Evolutionary conservation across 2,797 vertebrate species (phyloP), one percentile per base, ranked within the genome.

Genomic region (Synanceia verrucosa): DNA sequence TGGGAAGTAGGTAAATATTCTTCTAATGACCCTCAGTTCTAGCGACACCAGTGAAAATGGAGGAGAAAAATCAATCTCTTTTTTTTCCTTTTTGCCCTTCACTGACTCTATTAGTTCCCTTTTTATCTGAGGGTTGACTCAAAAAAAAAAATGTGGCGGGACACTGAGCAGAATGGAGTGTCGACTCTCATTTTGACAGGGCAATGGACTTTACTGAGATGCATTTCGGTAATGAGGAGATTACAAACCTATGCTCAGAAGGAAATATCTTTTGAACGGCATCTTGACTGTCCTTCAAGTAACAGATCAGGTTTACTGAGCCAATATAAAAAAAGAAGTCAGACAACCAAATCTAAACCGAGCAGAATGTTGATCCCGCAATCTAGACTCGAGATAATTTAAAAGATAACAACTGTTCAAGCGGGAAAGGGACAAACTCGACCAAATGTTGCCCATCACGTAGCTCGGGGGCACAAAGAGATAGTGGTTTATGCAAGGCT

Each of bases 1-100:
- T 79, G 72, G 91, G 92, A 93, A 94, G 91, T 93, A 91, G 90
- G 94, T 93, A 93, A 94, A 95, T 95, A 94, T 94, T 92, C 90
- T 91, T 89, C 90, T 94, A 93, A 94, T 93, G 94, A 92, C 94
- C 88, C 86, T 83, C 67, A 75, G 62, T 91, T 90, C 84, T 91
- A 82, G 92, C 52, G 75, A 90, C 84, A 88, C 81, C 75, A 81
- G 41, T 83, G 84, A 90, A 93, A 91, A 86, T 66, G 70, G 70
- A 76, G 52, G n/a, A 9, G 58, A 76, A 75, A 87, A 90, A 92
- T 92, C 91, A 91, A 91, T 93, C 77, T 71, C 62, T 78, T 84
- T 82, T 88, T 86, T 83, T 31, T 10, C 65, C 64, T 82, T 84
- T 90, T 89, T 92, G 89, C 91, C 91, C 88, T 88, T 92, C 69